Conservation (phyloP, 1,140 invertebrate species). For the silkworm (Bombyx mori) region ASM3026992v2 NC_085112.1:2605001-2605500, state of each 20-base stretch:
- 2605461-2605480: constrained; percentile 54
- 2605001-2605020: background rate
- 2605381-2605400: constrained; percentile 22
- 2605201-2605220: background rate
- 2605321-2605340: constrained; percentile 21
- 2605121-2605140: too few species aligned
- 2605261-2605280: background rate
- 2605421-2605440: background rate
- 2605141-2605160: background rate
- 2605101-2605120: too few species aligned
- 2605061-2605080: too few species aligned
- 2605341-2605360: constrained; percentile 22
- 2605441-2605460: constrained; percentile 28
- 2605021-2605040: background rate
- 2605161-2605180: background rate
- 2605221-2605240: constrained; percentile 6
- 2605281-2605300: constrained; percentile 2
- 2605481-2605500: constrained; percentile 41
- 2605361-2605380: constrained; percentile 17
- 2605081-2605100: too few species aligned
- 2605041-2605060: background rate
- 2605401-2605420: constrained; percentile 27
- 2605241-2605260: constrained; percentile 1
- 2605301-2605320: constrained; percentile 15
- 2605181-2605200: background rate